Evolutionary conservation across 2,888 invertebrate species (phyloP).

Genomic region (Apamea crenata): DNA sequence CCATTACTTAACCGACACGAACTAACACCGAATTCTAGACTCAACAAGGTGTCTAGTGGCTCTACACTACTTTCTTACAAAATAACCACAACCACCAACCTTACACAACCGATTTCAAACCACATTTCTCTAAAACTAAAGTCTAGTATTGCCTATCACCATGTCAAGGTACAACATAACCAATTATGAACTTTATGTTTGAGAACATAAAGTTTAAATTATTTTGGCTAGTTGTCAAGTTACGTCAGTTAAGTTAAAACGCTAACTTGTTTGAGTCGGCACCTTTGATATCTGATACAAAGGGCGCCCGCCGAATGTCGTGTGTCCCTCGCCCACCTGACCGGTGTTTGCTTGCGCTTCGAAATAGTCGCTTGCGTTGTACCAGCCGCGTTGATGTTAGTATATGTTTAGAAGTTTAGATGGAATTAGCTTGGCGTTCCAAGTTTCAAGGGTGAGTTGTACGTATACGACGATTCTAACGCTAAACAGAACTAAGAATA

Average conservation of each 20-base stretch:
- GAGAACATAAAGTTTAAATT: slow-evolving; percentile 29
- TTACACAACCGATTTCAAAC: neutral
- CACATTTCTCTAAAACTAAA: accelerated
- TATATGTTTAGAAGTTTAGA: slow-evolving; percentile 41
- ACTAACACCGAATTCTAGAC: slow-evolving; percentile 82
- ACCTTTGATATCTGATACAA: slow-evolving; percentile 85
- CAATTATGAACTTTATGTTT: neutral
- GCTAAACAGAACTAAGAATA: neutral
- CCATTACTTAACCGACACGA: slow-evolving; percentile 75
- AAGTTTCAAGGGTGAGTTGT: slow-evolving; percentile 15
- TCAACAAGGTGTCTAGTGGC: slow-evolving; percentile 87
- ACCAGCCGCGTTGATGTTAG: slow-evolving; percentile 50
- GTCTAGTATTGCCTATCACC: neutral
- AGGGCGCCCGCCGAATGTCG: slow-evolving; percentile 87
- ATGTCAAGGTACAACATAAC: neutral
- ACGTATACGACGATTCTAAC: neutral
- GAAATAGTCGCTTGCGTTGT: slow-evolving; percentile 61
- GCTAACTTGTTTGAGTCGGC: slow-evolving; percentile 84
- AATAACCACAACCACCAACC: slow-evolving; percentile 62
- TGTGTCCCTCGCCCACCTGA: slow-evolving; percentile 88
- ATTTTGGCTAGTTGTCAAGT: slow-evolving; percentile 43
- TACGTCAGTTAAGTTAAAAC: slow-evolving; percentile 64
- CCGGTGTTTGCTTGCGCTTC: slow-evolving; percentile 79
- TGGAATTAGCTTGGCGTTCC: slow-evolving; percentile 26
- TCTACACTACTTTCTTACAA: slow-evolving; percentile 62